A percentile compares a stretch with the other conserved stretches of the same genome.
Evolutionary conservation across 2,888 invertebrate species (phyloP).

Genomic region (Chaitophorus viminalis): DNA sequence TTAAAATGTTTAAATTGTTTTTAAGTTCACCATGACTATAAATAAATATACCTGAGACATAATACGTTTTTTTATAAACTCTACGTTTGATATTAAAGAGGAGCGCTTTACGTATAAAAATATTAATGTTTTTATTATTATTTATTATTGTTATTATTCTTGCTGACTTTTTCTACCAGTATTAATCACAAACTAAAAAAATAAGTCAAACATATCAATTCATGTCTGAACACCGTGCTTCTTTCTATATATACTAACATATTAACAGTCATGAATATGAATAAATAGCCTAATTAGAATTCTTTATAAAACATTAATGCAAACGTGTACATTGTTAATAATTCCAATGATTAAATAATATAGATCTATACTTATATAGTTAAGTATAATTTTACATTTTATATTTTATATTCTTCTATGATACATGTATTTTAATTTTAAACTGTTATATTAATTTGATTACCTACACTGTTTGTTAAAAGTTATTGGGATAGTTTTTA

Average conservation of each 20-base stretch:
- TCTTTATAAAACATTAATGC: background rate
- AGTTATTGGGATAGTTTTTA: too few relatives aligned
- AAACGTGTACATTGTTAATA: background rate
- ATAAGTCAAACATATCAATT: background rate
- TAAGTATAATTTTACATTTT: background rate
- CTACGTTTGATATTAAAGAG: background rate
- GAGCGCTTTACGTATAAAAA: background rate
- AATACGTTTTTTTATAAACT: background rate
- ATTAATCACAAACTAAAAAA: background rate
- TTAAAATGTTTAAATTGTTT: background rate
- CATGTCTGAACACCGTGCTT: background rate
- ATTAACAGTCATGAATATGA: background rate
- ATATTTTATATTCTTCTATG: background rate
- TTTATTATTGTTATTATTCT: background rate
- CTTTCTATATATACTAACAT: background rate
- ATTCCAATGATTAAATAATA: background rate
- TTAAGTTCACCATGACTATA: too few relatives aligned
- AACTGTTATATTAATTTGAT: too few relatives aligned
- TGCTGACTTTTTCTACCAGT: background rate
- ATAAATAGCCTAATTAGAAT: conserved; percentile 3
- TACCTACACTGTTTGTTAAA: too few relatives aligned
- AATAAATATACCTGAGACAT: background rate
- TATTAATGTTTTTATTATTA: too few relatives aligned
- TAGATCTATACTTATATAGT: too few relatives aligned
- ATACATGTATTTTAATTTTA: too few relatives aligned